phyloP scores from a whole-genome alignment of 2,888 invertebrate species.

The Nasonovia ribisnigri region DNA sequence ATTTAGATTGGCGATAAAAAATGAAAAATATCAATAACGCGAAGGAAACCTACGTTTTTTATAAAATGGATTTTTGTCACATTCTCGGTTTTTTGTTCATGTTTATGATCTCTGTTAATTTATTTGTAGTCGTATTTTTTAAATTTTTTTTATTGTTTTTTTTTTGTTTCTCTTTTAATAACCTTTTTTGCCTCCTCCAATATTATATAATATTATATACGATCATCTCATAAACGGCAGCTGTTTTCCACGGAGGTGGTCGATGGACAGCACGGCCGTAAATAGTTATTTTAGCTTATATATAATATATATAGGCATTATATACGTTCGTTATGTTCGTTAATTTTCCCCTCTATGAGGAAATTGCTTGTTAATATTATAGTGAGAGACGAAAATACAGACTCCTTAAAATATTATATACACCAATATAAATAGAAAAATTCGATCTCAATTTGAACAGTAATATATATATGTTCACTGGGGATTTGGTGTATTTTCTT shows the following conservation, averaged over 20 bases:
- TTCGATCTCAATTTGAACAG: neutral
- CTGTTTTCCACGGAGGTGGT: neutral
- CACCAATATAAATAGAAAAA: neutral
- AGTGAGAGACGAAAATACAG: neutral
- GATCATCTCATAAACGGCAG: conserved; percentile 17
- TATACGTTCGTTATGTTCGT: conserved; percentile 79
- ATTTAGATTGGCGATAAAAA: neutral
- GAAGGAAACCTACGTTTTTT: neutral
- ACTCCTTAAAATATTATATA: neutral
- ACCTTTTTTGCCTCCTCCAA: neutral
- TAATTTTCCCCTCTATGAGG: conserved; percentile 84
- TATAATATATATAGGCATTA: conserved; percentile 73
- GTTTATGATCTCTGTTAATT: neutral
- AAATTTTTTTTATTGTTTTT: neutral
- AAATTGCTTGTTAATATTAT: conserved; percentile 77
- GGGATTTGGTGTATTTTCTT: neutral
- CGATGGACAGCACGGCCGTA: neutral
- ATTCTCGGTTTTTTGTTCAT: neutral
- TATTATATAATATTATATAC: neutral
- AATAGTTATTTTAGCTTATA: conserved; percentile 13
- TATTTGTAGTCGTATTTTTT: neutral
- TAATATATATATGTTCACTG: neutral
- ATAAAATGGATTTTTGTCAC: neutral
- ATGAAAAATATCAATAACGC: conserved; percentile 32
- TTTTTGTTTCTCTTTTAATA: conserved; percentile 1